Conservation (phyloP, 1,140 invertebrate genomes). For the Epicauta chinensis region DNA sequence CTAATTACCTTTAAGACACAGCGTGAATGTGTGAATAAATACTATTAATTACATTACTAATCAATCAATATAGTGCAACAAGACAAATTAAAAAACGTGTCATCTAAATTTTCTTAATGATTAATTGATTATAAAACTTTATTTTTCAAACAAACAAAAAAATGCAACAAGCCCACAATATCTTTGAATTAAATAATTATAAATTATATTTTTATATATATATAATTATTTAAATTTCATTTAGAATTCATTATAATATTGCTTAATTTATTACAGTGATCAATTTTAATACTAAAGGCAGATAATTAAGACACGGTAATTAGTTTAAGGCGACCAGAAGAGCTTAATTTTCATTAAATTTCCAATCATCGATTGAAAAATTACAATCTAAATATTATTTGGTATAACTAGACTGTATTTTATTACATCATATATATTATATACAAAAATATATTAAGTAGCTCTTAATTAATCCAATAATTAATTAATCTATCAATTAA, state of each 20-base stretch:
- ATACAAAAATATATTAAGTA: constrained; percentile 31
- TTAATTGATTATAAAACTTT: constrained; percentile 19
- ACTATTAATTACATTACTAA: constrained; percentile 13
- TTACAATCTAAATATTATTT: constrained; percentile 26
- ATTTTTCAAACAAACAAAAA: too few relatives aligned
- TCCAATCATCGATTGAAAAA: neutral
- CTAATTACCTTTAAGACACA: constrained; percentile 28
- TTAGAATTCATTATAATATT: constrained; percentile 18
- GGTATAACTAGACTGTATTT: constrained; percentile 38
- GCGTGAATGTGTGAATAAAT: constrained; percentile 28
- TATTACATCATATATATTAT: constrained; percentile 23
- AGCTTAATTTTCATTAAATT: too few relatives aligned
- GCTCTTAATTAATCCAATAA: too few relatives aligned
- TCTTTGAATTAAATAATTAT: neutral
- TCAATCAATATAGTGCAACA: constrained; percentile 17
- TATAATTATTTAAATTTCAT: constrained; percentile 3
- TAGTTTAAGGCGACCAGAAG: neutral
- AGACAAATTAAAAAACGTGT: constrained; percentile 26
- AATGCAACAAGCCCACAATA: constrained; percentile 9
- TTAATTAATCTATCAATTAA: constrained; percentile 5
- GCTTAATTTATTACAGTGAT: constrained; percentile 21
- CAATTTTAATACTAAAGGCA: constrained; percentile 19
- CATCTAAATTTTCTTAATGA: constrained; percentile 12
- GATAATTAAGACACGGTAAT: constrained; percentile 18
- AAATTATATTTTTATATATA: neutral